Evolutionary conservation across 1,140 invertebrate genomes (phyloP).

Genomic region (Cydia splendana): DNA sequence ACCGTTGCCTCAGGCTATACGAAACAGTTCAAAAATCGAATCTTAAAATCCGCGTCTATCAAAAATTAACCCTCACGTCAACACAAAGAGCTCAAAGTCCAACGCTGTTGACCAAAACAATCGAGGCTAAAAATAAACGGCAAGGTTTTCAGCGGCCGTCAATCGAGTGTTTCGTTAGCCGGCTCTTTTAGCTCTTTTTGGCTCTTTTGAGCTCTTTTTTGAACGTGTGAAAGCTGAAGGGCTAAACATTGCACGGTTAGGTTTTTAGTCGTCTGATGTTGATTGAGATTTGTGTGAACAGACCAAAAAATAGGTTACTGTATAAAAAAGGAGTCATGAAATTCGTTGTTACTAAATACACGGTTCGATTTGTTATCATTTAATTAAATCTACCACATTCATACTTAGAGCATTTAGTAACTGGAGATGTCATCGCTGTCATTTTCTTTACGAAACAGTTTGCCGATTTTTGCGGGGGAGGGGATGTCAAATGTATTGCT

Average conservation of each 20-base stretch:
- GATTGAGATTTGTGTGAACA: background rate
- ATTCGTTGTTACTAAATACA: no score
- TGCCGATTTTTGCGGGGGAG: no score
- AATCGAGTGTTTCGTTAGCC: slow-evolving; percentile 13
- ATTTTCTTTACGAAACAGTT: no score
- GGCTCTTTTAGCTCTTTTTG: background rate
- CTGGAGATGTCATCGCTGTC: no score
- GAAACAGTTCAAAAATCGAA: slow-evolving; percentile 12
- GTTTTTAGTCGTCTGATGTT: background rate
- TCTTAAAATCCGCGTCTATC: background rate
- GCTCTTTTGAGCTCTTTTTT: background rate
- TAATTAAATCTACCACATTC: no score
- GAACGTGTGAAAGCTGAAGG: background rate
- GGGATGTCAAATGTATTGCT: no score
- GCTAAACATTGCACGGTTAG: background rate
- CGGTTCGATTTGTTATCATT: no score
- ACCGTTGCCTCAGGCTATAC: background rate
- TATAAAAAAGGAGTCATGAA: no score
- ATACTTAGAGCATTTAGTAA: no score
- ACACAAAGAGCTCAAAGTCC: background rate
- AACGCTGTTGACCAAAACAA: slow-evolving; percentile 2
- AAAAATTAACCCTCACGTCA: background rate
- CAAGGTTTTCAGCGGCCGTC: slow-evolving; percentile 12
- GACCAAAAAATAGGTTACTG: background rate
- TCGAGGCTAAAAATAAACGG: slow-evolving; percentile 4